Evolutionary conservation across 2,888 invertebrate genomes (phyloP), one percentile per base, ranked within the genome.

Genomic region (Chromoteleia sp.): DNA sequence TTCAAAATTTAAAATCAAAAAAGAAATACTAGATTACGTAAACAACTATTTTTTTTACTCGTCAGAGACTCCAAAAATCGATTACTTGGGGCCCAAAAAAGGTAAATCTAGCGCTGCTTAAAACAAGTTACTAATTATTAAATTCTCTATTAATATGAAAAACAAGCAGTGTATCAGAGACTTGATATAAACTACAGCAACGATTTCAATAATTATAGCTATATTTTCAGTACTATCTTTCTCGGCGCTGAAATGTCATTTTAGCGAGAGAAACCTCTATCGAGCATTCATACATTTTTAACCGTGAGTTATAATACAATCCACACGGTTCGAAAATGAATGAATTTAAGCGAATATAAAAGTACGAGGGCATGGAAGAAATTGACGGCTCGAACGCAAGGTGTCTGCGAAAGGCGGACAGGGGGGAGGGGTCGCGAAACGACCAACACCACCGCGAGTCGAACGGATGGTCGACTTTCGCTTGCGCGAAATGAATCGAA

Each of bases 311-410:
- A 87, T 87, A 88, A 89, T 56, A 56, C 89, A 90, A 90, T 90
- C 88, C 89, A 89, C 88, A 89, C 87, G 88, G 87, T 88, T 91
- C 90, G 91, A 91, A 70, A 90, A 90, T 91, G 90, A 89, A 90
- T 90, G 90, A 89, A 89, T 90, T 90, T 90, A 88, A 89, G 88
- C 88, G 91, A 89, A 88, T 89, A 89, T 89, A 89, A 89, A 88
- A 89, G 87, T 87, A 39, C 21, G 87, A 85, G 88, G 86, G 87
- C 86, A 85, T 59, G 85, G 86, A 81, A 74, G 63, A 77, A 82
- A 80, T 61, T 52, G 78, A 43, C 56, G 61, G 59, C 61, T 56
- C 63, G 59, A 68, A 71, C 19, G 45, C 50, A 50, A 33, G 75
- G 63, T 45, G 41, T 65, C 19, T n/a, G 19, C 4, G 17, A 4